phyloP scores from a whole-genome alignment of 2,888 invertebrate species.

The Xylota segnis region DNA sequence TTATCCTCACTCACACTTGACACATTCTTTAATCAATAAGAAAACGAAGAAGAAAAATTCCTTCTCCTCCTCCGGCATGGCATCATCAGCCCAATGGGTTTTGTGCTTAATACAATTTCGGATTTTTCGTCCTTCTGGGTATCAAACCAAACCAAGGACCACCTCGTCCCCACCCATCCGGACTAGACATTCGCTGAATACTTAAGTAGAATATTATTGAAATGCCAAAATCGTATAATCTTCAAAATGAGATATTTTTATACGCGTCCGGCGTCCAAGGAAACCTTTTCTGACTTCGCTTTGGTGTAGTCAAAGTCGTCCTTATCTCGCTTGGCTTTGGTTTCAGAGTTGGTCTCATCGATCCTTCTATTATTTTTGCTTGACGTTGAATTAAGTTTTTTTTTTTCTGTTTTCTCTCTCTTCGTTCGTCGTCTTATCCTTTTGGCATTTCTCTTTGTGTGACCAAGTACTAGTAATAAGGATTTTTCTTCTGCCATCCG shows the following conservation, averaged over 20 bases:
- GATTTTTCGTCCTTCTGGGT: constrained; percentile 28
- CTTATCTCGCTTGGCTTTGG: constrained; percentile 26
- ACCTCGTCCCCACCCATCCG: constrained; percentile 1
- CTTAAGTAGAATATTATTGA: constrained; percentile 75
- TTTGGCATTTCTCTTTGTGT: constrained; percentile 44
- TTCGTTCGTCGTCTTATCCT: background rate
- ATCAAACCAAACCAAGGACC: background rate
- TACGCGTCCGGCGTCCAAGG: constrained; percentile 40
- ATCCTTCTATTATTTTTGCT: constrained; percentile 70
- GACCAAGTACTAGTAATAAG: constrained; percentile 67
- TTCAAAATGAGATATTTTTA: constrained; percentile 74
- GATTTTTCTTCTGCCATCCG: constrained; percentile 41
- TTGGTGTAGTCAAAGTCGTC: constrained; percentile 49
- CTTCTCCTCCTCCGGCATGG: background rate
- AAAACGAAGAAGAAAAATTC: constrained; percentile 17
- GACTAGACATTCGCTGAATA: constrained; percentile 69
- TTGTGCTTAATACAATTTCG: constrained; percentile 56
- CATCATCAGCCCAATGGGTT: constrained; percentile 43
- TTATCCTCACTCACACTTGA: constrained; percentile 61
- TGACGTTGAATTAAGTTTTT: constrained; percentile 67
- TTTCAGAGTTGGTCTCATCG: constrained; percentile 45
- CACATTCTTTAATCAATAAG: constrained; percentile 62
- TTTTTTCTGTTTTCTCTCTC: background rate
- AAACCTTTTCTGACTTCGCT: constrained; percentile 51
- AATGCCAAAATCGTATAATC: constrained; percentile 76